Evolutionary conservation across 2,888 invertebrate species (phyloP), one percentile per base, ranked within the genome.

Genomic region (Ecdyonurus torrentis): DNA sequence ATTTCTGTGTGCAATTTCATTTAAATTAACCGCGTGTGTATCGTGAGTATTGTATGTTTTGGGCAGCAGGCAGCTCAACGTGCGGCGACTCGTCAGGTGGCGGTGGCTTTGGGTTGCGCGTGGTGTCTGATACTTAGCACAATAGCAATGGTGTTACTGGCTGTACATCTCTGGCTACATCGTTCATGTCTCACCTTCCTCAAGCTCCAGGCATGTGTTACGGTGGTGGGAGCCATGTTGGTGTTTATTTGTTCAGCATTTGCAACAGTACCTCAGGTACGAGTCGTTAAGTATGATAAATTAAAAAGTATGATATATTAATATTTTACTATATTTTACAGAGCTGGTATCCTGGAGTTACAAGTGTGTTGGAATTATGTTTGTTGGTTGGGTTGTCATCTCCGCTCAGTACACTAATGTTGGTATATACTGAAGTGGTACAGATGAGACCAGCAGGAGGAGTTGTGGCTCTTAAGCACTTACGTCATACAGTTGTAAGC

Each of bases 341-440:
- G 84, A 77, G 77, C 69, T 79, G 79, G 67, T 82, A 79, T 69
- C 78, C 81, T 62, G 76, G 80, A 68, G 77, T 84, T 66, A 80
- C 82, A 69, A 81, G 82, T 68, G 77, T 80, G 63, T 73, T 85
- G 68, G 83, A 85, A 71, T 80, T 82, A 59, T 78, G 84, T 75
- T 74, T 87, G 70, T 79, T 86, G 71, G 76, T 84, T 18, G 84
- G 83, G 0, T 80, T 85, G 73, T 86, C 86, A 5, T 84, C 86
- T 23, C 82, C 87, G 66, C 80, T 87, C 65, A 86, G 86, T 53
- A 85, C 84, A 71, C 81, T 86, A 52, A 75, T 87, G 61, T 78
- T 86, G 65, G 79, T 87, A 66, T 86, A 86, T 68, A 83, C 86
- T 0, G 86, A 87, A 72, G 74, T 86, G 59, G 83, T 84, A 2